Evolutionary conservation across 2,113 vertebrate genomes (phyloP).

Genomic region (Phalacrocorax aristotelis): DNA sequence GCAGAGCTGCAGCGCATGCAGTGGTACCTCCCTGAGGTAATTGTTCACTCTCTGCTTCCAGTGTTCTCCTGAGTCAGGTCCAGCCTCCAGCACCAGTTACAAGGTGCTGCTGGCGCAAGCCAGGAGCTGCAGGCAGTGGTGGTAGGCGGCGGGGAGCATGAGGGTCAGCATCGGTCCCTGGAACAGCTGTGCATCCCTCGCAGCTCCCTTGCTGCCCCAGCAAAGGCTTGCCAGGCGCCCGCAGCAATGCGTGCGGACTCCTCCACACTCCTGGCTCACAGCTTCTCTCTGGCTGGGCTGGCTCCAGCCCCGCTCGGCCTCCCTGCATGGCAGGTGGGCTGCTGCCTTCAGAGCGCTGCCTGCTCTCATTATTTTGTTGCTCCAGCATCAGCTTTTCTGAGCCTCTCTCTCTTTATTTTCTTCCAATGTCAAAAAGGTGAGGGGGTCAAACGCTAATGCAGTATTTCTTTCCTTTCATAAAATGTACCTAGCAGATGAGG

Average conservation of each 20-base stretch:
- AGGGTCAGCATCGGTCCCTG: fast-evolving
- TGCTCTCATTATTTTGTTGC: background rate
- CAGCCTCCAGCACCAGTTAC: background rate
- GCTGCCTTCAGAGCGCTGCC: background rate
- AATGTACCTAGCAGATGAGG: conserved; percentile 59
- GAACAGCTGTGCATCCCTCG: fast-evolving
- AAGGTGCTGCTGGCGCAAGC: background rate
- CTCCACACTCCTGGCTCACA: fast-evolving
- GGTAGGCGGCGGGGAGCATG: background rate
- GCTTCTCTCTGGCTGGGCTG: background rate
- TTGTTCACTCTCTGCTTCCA: background rate
- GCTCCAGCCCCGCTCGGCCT: background rate
- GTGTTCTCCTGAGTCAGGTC: fast-evolving
- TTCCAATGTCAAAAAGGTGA: conserved; percentile 30
- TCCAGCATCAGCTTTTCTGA: conserved; percentile 24
- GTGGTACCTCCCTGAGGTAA: fast-evolving
- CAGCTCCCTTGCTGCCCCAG: fast-evolving
- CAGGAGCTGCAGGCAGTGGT: fast-evolving
- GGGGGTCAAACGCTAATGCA: conserved; percentile 55
- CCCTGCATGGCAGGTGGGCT: fast-evolving
- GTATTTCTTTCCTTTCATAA: conserved; percentile 25
- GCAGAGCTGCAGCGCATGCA: fast-evolving
- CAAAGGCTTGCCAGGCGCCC: fast-evolving
- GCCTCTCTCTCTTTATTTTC: conserved; percentile 8
- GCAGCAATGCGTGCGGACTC: fast-evolving